Evolutionary conservation across 2,113 vertebrate genomes (phyloP).

Genomic region (Amia ocellicauda): DNA sequence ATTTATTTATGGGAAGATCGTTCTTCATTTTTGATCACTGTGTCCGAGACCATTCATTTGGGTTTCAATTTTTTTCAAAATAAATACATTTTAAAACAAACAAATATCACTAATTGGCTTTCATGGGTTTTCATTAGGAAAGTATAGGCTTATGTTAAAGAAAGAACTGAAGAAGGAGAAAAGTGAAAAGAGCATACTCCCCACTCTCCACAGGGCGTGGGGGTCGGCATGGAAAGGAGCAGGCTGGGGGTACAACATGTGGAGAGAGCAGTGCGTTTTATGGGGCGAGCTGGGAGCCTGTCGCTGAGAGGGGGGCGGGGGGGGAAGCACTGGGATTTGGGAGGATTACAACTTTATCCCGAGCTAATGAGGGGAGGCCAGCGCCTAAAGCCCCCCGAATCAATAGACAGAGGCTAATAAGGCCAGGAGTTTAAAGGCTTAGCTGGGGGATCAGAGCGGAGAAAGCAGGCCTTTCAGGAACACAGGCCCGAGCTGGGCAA

Average conservation of each 20-base stretch:
- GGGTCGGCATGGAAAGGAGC: neutral
- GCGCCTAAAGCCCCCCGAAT: conserved; percentile 47
- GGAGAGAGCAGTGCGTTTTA: too few relatives aligned
- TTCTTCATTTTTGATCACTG: too few relatives aligned
- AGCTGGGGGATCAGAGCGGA: conserved; percentile 46
- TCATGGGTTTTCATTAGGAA: too few relatives aligned
- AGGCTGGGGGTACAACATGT: neutral
- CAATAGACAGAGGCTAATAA: conserved; percentile 58
- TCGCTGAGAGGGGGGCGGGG: neutral
- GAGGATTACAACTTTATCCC: conserved; percentile 61
- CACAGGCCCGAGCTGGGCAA: conserved; percentile 18
- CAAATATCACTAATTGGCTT: too few relatives aligned
- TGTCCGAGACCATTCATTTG: too few relatives aligned
- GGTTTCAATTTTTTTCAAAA: too few relatives aligned
- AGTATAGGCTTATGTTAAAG: too few relatives aligned
- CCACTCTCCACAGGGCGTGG: neutral
- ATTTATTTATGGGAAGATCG: too few relatives aligned
- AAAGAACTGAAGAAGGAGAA: too few relatives aligned
- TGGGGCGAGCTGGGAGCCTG: too few relatives aligned
- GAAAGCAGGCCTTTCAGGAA: conserved; percentile 24
- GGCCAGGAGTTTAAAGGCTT: conserved; percentile 42
- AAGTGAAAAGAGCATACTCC: too few relatives aligned
- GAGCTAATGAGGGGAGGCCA: conserved; percentile 58
- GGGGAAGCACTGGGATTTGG: conserved; percentile 20
- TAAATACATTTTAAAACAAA: too few relatives aligned